Base-by-base conservation (phyloP, 2,888 invertebrate species). In the Dynastes grantii region DNA sequence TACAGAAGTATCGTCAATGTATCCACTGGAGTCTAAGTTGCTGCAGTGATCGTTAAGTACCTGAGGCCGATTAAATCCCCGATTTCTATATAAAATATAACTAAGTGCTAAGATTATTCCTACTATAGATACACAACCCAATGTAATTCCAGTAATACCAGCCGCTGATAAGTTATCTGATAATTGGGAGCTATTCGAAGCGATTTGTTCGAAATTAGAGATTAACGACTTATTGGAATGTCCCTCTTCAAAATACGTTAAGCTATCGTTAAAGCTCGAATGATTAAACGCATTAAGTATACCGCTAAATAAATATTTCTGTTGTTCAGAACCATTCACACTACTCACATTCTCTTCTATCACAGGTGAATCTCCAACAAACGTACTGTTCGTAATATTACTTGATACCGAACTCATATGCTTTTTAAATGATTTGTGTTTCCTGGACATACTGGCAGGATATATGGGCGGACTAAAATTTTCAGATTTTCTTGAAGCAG, bases 11-110 rank as follows among this genome's bases (percentile, higher is more conserved):
- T 96, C 96, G 87, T 96, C 96, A 82, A 96, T 93, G 86, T 96
- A 96, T 84, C 95, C 95, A 86, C 95, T 95, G 78, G 95, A 96
- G 87, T 96, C 96, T 8, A 95, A 95, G 88, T 96, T 96, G 85
- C 95, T 96, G 87, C 94, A 94, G 84, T 94, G 94, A 87, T 95
- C 95, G 85, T 94, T 95, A 82, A 96, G 90, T 79, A 95, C 95
- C 89, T 96, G 96, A 9, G 96, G 96, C 86, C 95, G 94, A 87
- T 96, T 96, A 82, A 95, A 90, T 86, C 94, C 95, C 85, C 94
- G 90, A 80, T 94, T 90, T 68, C 94, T 91, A 86, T 94, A 95
- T 76, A 94, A 87, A 77, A 94, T 91, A 85, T 93, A 93, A 67
- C 93, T 93, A 16, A 93, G 90, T 79, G 93, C 92, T 75, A 93